phyloP scores from a whole-genome alignment of 92 coral and sea anemone species.

The Blastomussa wellsi region DNA sequence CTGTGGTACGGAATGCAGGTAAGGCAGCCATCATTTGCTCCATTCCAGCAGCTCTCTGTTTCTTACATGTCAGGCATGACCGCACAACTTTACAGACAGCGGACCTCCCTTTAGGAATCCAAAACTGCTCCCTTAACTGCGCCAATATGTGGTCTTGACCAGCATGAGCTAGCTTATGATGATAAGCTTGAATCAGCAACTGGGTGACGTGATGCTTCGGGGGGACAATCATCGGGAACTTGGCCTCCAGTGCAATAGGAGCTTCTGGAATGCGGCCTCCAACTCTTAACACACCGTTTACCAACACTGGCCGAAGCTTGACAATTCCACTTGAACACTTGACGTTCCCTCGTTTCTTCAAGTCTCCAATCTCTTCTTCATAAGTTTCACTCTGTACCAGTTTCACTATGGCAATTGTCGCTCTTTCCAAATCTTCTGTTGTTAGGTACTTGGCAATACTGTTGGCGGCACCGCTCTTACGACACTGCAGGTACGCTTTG shows the following conservation, averaged over 20 bases:
- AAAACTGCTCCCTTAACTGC: too few species aligned
- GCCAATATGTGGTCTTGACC: too few species aligned
- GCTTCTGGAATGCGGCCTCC: constrained; percentile 48
- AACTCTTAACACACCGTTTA: constrained; percentile 9
- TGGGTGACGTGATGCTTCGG: constrained; percentile 46
- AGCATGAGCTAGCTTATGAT: too few species aligned
- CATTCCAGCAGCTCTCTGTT: constrained; percentile 49
- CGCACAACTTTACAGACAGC: constrained; percentile 38
- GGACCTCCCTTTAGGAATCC: constrained; percentile 54
- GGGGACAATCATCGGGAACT: constrained; percentile 39
- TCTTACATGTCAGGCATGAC: constrained; percentile 50
- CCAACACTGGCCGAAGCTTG: constrained; percentile 24
- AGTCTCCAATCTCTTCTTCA: constrained; percentile 36
- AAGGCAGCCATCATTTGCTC: constrained; percentile 55
- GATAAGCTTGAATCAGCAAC: constrained; percentile 45
- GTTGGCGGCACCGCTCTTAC: not conserved
- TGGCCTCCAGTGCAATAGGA: constrained; percentile 5
- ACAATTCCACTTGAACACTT: constrained; percentile 22
- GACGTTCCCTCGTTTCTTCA: constrained; percentile 29
- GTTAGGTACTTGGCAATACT: constrained; percentile 32
- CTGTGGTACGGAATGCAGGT: constrained; percentile 48
- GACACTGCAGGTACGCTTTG: constrained; percentile 31
- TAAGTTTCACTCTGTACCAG: constrained; percentile 34
- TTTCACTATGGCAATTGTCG: constrained; percentile 36
- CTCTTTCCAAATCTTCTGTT: constrained; percentile 32